Conservation (phyloP, 2,888 invertebrate species). For the Tetanocera ferruginea region DNA sequence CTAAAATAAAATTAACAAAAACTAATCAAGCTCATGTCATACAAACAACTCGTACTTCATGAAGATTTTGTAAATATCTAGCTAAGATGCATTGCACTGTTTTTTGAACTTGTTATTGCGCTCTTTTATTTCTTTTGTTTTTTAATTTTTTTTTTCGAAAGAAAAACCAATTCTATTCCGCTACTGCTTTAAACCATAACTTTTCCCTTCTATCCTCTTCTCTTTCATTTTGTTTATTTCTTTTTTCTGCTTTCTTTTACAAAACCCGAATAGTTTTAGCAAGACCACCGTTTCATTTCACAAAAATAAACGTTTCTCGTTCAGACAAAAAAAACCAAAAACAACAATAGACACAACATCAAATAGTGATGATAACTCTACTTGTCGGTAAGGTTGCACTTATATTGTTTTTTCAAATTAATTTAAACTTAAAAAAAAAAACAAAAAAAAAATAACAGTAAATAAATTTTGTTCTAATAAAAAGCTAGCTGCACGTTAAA, state of each 20-base stretch:
- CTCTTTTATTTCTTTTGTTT: not conserved
- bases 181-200: not conserved
- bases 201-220: slow-evolving; percentile 9
- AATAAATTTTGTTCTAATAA: slow-evolving; percentile 7
- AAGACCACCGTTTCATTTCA: slow-evolving; percentile 64
- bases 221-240: slow-evolving; percentile 31
- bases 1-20: not conserved
- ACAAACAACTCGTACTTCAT: too few species aligned
- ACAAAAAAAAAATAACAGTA: not conserved
- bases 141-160: not conserved
- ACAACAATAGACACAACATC: slow-evolving; percentile 52
- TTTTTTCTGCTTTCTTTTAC: slow-evolving; percentile 30
- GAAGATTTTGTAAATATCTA: not conserved
- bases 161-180: not conserved
- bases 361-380: slow-evolving; percentile 62
- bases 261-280: slow-evolving; percentile 58
- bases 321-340: slow-evolving; percentile 61
- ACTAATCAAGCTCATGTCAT: too few species aligned
- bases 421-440: slow-evolving; percentile 7
- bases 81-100: not conserved
- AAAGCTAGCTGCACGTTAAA: not conserved
- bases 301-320: slow-evolving; percentile 64
- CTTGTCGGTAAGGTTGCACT: slow-evolving; percentile 62
- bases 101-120: not conserved
- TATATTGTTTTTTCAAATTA: not conserved